Conservation (phyloP, 64 coral and sea anemone genomes). For the Montipora efflorescens region DNA sequence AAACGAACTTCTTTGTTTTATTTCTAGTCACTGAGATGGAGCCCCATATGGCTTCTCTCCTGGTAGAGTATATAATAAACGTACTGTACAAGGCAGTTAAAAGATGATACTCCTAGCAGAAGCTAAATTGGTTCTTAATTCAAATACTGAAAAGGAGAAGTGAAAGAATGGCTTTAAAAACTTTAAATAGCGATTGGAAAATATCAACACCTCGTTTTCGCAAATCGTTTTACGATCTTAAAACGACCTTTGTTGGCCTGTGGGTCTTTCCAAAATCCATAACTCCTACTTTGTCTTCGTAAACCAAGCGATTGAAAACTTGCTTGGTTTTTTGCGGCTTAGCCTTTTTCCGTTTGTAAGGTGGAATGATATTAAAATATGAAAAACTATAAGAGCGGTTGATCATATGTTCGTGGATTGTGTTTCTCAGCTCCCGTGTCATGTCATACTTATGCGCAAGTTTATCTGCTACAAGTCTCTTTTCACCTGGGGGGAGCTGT, state of each 20-base stretch:
- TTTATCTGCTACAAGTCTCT: slow-evolving; percentile 70
- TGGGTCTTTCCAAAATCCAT: slow-evolving; percentile 72
- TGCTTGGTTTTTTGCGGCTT: slow-evolving; percentile 82
- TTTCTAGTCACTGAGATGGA: no score
- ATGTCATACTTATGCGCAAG: slow-evolving; percentile 82
- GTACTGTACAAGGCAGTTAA: no score
- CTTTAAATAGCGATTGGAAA: no score
- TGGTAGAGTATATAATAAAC: no score
- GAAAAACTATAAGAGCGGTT: slow-evolving; percentile 85
- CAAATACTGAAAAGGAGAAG: no score
- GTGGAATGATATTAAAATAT: slow-evolving; percentile 81
- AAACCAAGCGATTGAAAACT: slow-evolving; percentile 79
- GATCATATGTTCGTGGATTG: slow-evolving; percentile 90
- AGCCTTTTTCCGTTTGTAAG: slow-evolving; percentile 71
- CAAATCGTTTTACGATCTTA: neutral
- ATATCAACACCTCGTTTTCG: neutral
- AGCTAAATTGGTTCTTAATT: no score
- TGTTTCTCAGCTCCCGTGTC: slow-evolving; percentile 84
- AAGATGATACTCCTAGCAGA: no score
- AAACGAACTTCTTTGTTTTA: no score
- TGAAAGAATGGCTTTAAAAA: no score
- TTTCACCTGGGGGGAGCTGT: slow-evolving; percentile 45
- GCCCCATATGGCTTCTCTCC: no score
- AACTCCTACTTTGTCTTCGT: slow-evolving; percentile 86
- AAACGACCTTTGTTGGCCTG: neutral